A percentile compares a stretch with the other conserved stretches of the same genome.
phyloP scores from a whole-genome alignment of 2,797 vertebrate species.

The Gallinago stenura region DNA sequence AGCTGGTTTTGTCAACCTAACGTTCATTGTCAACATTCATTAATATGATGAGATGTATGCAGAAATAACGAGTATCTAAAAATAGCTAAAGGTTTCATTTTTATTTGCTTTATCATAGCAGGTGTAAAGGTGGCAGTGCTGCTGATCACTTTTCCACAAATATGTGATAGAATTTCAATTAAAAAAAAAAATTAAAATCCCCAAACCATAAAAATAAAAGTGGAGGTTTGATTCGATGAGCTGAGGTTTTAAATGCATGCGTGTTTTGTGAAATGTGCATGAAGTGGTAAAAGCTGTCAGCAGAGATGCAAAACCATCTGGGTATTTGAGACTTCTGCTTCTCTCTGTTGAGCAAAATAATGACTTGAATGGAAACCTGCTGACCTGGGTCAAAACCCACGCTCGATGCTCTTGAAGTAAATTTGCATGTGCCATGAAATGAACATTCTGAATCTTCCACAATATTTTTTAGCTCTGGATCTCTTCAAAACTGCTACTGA shows the following conservation, averaged over 20 bases:
- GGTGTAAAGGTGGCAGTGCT: neutral
- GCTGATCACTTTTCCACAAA: neutral
- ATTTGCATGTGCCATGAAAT: neutral
- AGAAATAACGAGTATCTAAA: neutral
- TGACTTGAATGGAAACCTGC: neutral
- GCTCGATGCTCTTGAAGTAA: neutral
- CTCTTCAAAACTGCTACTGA: conserved; percentile 23
- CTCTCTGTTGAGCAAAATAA: neutral
- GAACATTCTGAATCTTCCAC: neutral
- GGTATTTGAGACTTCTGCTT: neutral
- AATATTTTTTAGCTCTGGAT: conserved; percentile 10
- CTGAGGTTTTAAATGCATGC: neutral
- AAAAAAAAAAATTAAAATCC: neutral
- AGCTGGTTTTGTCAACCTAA: neutral
- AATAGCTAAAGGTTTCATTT: neutral
- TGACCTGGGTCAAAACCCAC: neutral
- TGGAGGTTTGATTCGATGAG: neutral
- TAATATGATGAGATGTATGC: neutral
- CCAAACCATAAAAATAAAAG: neutral
- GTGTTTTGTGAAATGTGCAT: neutral
- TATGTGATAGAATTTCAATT: neutral
- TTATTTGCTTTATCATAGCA: neutral
- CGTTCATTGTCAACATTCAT: neutral
- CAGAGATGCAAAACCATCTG: neutral
- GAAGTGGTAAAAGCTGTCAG: neutral